Conservation (phyloP, 2,888 invertebrate species). For the Rotaria socialis region DNA sequence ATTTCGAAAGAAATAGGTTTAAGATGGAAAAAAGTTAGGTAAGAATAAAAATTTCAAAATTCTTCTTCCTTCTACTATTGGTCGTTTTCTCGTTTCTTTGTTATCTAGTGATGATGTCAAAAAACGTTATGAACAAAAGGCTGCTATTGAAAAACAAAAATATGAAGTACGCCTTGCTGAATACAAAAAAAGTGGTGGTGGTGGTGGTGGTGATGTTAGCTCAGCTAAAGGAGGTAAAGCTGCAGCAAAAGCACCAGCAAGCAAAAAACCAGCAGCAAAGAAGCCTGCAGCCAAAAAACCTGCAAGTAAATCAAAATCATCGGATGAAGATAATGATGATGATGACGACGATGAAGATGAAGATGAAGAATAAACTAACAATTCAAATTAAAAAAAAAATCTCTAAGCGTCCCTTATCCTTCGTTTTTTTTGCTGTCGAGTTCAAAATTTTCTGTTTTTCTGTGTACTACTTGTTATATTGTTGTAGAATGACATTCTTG, state of each 20-base stretch:
- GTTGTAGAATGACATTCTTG: conserved; percentile 32
- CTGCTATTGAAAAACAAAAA: conserved; percentile 24
- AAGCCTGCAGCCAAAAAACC: background rate
- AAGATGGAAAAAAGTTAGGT: conserved; percentile 34
- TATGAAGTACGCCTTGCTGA: background rate
- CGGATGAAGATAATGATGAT: conserved; percentile 14
- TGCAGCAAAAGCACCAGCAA: background rate
- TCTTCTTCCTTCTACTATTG: no score
- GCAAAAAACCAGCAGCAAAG: background rate
- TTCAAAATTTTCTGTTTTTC: background rate
- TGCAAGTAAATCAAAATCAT: background rate
- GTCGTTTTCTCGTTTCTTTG: background rate
- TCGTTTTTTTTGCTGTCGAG: background rate
- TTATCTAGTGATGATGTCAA: background rate
- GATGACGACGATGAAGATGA: conserved; percentile 9
- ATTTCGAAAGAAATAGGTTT: conserved; percentile 30
- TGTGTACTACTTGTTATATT: conserved; percentile 26
- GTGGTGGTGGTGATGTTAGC: background rate
- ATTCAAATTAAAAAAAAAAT: background rate
- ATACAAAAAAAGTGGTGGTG: background rate
- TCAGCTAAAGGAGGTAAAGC: background rate
- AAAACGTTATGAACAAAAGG: conserved; percentile 29
- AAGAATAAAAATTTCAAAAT: background rate
- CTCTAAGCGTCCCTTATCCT: background rate
- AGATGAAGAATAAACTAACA: background rate